Conservation (phyloP, 2,113 vertebrate species). For the Xyrauchen texanus region DNA sequence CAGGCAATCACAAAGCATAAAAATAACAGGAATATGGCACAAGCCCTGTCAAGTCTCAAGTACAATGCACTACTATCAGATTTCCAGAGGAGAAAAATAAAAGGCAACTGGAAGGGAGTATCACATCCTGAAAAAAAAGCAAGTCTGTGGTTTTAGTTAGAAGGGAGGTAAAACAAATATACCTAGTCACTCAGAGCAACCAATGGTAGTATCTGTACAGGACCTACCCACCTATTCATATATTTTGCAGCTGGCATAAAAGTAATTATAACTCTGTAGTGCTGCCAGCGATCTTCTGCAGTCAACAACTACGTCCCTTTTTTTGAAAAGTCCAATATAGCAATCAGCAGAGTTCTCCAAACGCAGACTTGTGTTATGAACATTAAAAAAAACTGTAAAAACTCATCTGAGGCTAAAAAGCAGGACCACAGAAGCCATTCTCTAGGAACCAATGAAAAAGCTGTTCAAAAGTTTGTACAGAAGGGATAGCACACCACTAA, state of each 20-base stretch:
- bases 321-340: not conserved
- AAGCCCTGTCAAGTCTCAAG: constrained; percentile 4
- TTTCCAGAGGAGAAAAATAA: not conserved
- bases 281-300: no score
- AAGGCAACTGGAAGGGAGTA: not conserved
- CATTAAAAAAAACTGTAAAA: not conserved
- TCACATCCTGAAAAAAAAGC: not conserved
- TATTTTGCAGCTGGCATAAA: not conserved
- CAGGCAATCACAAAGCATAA: not conserved
- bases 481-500: no score
- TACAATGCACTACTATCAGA: not conserved
- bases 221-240: constrained; percentile 26
- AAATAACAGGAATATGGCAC: not conserved
- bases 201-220: constrained; percentile 33
- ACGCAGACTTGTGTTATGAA: not conserved
- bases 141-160: not conserved
- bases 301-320: not conserved
- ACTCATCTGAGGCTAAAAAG: no score
- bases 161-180: not conserved
- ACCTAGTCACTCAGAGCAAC: constrained; percentile 16
- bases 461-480: no score
- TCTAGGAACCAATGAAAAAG: not conserved
- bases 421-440: not conserved
- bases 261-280: constrained; percentile 16
- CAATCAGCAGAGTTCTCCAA: no score